Evolutionary conservation across 2,113 vertebrate species (phyloP).

Genomic region (Cynoglossus semilaevis): DNA sequence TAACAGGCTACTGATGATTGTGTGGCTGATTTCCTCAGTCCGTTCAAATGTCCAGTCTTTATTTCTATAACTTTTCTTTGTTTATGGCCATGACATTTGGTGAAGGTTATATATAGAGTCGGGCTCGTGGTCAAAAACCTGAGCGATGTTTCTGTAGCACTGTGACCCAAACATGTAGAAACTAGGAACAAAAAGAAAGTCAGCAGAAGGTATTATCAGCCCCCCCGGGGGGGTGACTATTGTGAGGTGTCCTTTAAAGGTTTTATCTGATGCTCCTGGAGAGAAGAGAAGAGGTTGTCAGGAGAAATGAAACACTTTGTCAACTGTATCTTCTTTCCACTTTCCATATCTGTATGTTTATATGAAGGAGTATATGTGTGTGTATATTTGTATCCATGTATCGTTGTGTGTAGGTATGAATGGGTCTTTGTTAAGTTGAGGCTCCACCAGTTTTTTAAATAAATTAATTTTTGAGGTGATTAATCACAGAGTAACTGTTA

Average conservation of each 20-base stretch:
- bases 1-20: too few relatives aligned
- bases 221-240: slow-evolving; percentile 39
- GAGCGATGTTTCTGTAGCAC: slow-evolving; percentile 14
- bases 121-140: slow-evolving; percentile 1
- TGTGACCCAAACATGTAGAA: slow-evolving; percentile 28
- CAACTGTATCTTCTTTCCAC: not conserved
- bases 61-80: slow-evolving; percentile 2
- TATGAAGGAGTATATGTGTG: too few relatives aligned
- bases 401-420: too few relatives aligned
- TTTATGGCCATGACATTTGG: not conserved
- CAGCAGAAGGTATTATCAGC: slow-evolving; percentile 43
- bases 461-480: too few relatives aligned
- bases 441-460: too few relatives aligned
- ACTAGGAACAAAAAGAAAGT: slow-evolving; percentile 35
- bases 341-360: not conserved
- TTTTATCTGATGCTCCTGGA: slow-evolving; percentile 33
- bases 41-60: slow-evolving; percentile 5
- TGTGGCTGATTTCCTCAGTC: too few relatives aligned
- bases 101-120: not conserved
- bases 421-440: too few relatives aligned
- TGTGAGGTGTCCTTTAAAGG: slow-evolving; percentile 35
- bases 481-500: too few relatives aligned
- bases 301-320: slow-evolving; percentile 10
- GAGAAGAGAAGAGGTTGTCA: slow-evolving; percentile 18
- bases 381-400: too few relatives aligned